These are phyloP conservation scores for Dugesia japonica DNA, from an alignment of 2,888 invertebrate species.

Conservation along the genomic window DNA sequence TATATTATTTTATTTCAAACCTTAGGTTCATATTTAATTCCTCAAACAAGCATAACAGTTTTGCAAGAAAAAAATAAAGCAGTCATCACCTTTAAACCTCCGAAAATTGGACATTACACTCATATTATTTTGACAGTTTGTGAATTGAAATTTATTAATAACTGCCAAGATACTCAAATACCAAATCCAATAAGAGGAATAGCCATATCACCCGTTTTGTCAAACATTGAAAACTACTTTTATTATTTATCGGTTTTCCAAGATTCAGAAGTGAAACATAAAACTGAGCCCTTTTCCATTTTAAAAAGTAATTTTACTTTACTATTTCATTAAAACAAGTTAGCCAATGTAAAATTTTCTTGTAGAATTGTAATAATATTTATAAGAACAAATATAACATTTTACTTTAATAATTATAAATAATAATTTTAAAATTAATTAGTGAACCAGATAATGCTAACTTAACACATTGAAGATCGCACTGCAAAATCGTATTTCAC, in stretches of 20 bases:
- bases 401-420: too few species aligned
- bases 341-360: too few species aligned
- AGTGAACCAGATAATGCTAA: too few species aligned
- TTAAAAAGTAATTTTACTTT: background rate
- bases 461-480: too few species aligned
- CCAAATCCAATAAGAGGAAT: background rate
- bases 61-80: background rate
- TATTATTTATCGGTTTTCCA: background rate
- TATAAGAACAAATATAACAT: too few species aligned
- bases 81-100: background rate
- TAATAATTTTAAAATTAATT: too few species aligned
- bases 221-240: background rate
- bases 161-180: background rate
- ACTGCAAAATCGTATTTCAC: too few species aligned
- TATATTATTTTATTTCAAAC: too few species aligned
- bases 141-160: background rate
- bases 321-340: too few species aligned
- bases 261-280: background rate
- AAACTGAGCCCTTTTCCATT: background rate
- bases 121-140: background rate
- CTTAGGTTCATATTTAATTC: background rate
- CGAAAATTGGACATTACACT: background rate
- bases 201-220: background rate
- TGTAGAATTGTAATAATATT: too few species aligned
- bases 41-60: background rate